phyloP scores from a whole-genome alignment of 2,113 vertebrate species.

The Oncorhynchus mykiss region DNA sequence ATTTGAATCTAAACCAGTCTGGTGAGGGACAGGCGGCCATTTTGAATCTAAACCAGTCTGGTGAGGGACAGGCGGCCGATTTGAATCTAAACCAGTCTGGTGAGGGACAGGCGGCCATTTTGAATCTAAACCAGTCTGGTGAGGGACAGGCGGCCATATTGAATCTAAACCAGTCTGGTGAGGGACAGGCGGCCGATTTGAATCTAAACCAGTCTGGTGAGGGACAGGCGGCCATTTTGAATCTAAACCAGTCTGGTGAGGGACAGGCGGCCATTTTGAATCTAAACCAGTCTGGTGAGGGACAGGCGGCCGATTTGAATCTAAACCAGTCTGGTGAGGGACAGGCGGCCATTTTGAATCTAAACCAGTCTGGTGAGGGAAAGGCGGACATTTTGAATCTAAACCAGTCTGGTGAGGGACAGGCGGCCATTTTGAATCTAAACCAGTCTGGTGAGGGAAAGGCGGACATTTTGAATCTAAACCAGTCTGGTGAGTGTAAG shows the following conservation, averaged over 20 bases:
- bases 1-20: not conserved
- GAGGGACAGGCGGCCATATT: slow-evolving; percentile 13
- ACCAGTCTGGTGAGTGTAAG: too few relatives aligned
- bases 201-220: not conserved
- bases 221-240: not conserved
- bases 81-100: not conserved
- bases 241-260: slow-evolving; percentile 8
- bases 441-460: too few relatives aligned
- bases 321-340: not conserved
- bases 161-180: not conserved
- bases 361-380: too few relatives aligned
- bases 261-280: not conserved
- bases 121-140: too few relatives aligned
- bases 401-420: slow-evolving; percentile 1
- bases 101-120: slow-evolving; percentile 19
- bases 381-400: too few relatives aligned
- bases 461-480: not conserved
- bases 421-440: too few relatives aligned
- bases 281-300: not conserved
- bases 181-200: slow-evolving; percentile 12
- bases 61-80: slow-evolving; percentile 15
- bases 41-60: too few relatives aligned
- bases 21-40: slow-evolving; percentile 16
- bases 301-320: too few relatives aligned
- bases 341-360: not conserved